Percentiles rank a stretch among this genome's conserved stretches.
Conservation (phyloP, 2,113 vertebrate species). For the Nettapus auritus region DNA sequence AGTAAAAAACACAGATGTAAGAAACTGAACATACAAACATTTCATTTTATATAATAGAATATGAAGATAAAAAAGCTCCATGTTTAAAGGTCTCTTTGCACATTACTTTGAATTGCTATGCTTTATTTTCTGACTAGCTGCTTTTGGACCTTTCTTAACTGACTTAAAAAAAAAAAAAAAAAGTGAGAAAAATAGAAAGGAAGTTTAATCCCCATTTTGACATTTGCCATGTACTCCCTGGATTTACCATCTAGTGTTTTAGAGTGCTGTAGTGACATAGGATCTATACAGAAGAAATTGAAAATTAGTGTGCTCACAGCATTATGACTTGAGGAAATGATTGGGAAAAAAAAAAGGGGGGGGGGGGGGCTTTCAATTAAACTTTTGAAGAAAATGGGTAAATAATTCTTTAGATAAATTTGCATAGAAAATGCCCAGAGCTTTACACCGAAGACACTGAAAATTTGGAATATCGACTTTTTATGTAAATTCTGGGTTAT, state of each 20-base stretch:
- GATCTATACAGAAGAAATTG: neutral
- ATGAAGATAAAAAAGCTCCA: rapidly evolving
- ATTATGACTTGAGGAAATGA: neutral
- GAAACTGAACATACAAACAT: neutral
- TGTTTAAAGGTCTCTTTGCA: neutral
- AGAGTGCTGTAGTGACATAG: neutral
- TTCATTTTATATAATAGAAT: neutral
- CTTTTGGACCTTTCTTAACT: neutral
- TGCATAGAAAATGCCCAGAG: neutral
- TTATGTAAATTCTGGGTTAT: neutral
- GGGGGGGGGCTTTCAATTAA: neutral
- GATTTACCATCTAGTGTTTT: neutral
- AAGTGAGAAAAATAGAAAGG: neutral
- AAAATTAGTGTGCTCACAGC: neutral
- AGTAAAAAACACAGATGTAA: neutral
- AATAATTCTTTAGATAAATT: neutral
- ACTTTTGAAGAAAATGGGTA: neutral
- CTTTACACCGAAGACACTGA: neutral
- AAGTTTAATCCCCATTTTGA: neutral
- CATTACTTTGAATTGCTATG: neutral
- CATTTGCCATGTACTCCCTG: neutral
- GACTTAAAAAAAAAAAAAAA: rapidly evolving
- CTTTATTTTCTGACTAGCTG: neutral
- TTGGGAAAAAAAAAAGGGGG: neutral
- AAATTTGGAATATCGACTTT: neutral